Evolutionary conservation across 2,113 vertebrate species (phyloP).

Genomic region (Columbina picui): DNA sequence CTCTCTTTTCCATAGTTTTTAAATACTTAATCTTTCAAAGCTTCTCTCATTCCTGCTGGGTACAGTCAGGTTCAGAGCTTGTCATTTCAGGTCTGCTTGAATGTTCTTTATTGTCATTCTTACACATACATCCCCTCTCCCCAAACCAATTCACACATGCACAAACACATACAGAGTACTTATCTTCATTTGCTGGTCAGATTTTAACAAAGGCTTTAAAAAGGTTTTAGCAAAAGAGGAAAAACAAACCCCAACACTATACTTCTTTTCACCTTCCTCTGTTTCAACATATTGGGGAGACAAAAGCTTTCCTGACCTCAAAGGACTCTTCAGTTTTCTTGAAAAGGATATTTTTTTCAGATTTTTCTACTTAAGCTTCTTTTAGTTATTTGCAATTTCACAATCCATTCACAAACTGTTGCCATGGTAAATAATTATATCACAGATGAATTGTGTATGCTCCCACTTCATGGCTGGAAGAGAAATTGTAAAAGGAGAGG

Average conservation of each 20-base stretch:
- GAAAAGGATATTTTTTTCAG: slow-evolving; percentile 67
- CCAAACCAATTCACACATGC: neutral
- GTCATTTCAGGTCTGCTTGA: neutral
- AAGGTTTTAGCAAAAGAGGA: slow-evolving; percentile 20
- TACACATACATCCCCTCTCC: neutral
- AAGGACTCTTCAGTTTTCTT: slow-evolving; percentile 62
- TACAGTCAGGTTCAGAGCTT: neutral
- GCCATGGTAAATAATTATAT: slow-evolving; percentile 86
- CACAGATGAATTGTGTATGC: slow-evolving; percentile 80
- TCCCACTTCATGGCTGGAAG: slow-evolving; percentile 77
- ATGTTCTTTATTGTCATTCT: neutral
- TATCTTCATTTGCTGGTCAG: slow-evolving; percentile 35
- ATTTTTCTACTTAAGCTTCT: slow-evolving; percentile 75
- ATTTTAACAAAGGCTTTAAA: neutral
- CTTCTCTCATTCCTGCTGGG: neutral
- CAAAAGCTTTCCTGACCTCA: slow-evolving; percentile 64
- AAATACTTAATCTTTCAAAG: neutral
- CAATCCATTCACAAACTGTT: slow-evolving; percentile 82
- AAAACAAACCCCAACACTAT: neutral
- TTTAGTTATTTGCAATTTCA: slow-evolving; percentile 78
- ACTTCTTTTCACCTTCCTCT: neutral
- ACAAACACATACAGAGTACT: neutral
- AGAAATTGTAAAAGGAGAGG: slow-evolving; percentile 76
- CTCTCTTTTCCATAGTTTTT: neutral
- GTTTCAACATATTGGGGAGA: slow-evolving; percentile 49